Conservation (phyloP, 2,888 invertebrate genomes). For the Synanthedon vespiformis region DNA sequence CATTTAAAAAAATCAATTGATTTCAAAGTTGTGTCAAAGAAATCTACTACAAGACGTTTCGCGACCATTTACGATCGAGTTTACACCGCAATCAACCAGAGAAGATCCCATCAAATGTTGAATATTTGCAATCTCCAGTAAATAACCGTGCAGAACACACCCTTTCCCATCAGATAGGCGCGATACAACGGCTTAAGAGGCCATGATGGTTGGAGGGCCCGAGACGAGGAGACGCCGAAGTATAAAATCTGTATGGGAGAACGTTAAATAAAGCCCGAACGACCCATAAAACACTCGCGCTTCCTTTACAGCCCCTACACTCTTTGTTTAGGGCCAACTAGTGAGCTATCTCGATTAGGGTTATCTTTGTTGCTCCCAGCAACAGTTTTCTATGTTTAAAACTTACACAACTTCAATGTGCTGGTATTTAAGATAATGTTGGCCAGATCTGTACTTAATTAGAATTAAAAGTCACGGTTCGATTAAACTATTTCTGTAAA, state of each 20-base stretch:
- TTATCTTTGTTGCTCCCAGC: slow-evolving; percentile 8
- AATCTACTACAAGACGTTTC: neutral
- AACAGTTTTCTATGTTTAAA: slow-evolving; percentile 4
- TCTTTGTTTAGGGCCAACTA: slow-evolving; percentile 50
- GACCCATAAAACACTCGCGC: slow-evolving; percentile 45
- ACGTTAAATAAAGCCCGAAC: slow-evolving; percentile 59
- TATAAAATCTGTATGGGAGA: slow-evolving; percentile 58
- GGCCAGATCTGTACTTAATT: too few species aligned
- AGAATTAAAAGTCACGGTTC: too few species aligned
- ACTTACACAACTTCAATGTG: too few species aligned
- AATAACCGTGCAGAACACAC: slow-evolving; percentile 8
- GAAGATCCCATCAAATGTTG: neutral
- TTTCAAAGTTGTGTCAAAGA: neutral
- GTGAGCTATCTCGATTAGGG: slow-evolving; percentile 26
- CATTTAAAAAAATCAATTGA: neutral
- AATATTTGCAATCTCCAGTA: neutral
- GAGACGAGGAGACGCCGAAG: slow-evolving; percentile 42
- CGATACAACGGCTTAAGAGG: slow-evolving; percentile 17
- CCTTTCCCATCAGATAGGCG: slow-evolving; percentile 15
- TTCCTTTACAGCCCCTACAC: slow-evolving; percentile 28
- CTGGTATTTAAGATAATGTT: too few species aligned
- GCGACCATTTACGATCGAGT: neutral
- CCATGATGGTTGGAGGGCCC: slow-evolving; percentile 12
- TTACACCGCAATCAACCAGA: neutral
- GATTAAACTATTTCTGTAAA: too few species aligned